A percentile compares a stretch with the other conserved stretches of the same genome.
phyloP scores from a whole-genome alignment of 2,797 vertebrate genomes.

The Trematomus bernacchii region DNA sequence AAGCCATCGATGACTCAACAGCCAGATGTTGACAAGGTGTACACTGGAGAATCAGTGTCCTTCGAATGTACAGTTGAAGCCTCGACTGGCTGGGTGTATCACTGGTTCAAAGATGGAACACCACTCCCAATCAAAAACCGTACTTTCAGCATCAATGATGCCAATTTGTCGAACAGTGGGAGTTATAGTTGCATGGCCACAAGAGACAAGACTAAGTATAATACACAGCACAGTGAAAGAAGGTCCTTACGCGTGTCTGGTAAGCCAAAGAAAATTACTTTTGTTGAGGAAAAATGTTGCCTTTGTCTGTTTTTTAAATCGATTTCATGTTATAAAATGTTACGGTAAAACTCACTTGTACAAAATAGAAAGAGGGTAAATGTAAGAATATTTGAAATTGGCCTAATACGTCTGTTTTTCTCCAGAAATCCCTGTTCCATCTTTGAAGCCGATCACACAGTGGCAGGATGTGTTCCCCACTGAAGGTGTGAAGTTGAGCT shows the following conservation, averaged over 20 bases:
- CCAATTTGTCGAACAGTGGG: fast-evolving
- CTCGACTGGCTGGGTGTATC: conserved; percentile 52
- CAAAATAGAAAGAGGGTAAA: neutral
- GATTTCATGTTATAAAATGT: neutral
- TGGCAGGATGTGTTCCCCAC: conserved; percentile 75
- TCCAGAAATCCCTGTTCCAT: conserved; percentile 70
- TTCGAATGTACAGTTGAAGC: conserved; percentile 41
- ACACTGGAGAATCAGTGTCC: conserved; percentile 48
- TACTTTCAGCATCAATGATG: neutral
- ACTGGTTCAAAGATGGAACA: conserved; percentile 45
- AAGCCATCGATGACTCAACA: conserved; percentile 36
- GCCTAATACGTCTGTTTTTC: conserved; percentile 1
- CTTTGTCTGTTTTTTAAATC: neutral
- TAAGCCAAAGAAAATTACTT: conserved; percentile 34
- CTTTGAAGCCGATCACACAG: neutral
- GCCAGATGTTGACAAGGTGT: conserved; percentile 41
- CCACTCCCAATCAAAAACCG: fast-evolving
- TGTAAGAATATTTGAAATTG: neutral
- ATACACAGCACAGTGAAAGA: neutral
- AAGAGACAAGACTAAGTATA: conserved; percentile 28
- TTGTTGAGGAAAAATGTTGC: neutral
- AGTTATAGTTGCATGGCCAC: conserved; percentile 45
- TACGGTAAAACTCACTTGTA: neutral
- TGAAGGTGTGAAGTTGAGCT: conserved; percentile 65
- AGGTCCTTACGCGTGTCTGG: conserved; percentile 6